Evolutionary conservation across 2,797 vertebrate species (phyloP).

Genomic region (Eulemur rubriventer): DNA sequence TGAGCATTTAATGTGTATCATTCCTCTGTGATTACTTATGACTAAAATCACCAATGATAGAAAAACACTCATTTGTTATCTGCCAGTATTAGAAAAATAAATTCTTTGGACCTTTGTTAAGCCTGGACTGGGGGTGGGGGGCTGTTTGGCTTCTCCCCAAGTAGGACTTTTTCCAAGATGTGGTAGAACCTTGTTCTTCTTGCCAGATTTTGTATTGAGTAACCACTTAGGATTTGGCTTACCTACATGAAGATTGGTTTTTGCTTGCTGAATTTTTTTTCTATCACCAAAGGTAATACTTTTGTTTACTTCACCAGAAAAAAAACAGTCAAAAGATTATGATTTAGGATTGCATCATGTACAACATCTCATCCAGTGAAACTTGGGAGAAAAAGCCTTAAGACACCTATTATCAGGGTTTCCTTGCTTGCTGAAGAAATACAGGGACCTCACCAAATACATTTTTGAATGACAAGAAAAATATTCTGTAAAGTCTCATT

Average conservation of each 20-base stretch:
- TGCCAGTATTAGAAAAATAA: slow-evolving; percentile 13
- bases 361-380: not conserved
- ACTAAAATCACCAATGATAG: slow-evolving; percentile 34
- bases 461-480: not conserved
- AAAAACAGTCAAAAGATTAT: not conserved
- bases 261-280: not conserved
- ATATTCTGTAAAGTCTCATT: not conserved
- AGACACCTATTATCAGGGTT: not conserved
- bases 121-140: not conserved
- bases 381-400: not conserved
- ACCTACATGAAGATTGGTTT: not conserved
- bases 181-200: not conserved
- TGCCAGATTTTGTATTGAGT: not conserved
- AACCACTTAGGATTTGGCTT: slow-evolving; percentile 1
- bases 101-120: slow-evolving; percentile 21
- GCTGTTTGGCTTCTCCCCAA: not conserved
- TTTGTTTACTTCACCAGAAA: not conserved
- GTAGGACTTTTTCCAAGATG: not conserved
- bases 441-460: not conserved
- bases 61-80: not conserved
- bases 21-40: not conserved
- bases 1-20: not conserved
- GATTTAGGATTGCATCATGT: not conserved
- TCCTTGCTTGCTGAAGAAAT: not conserved
- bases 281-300: not conserved